Evolutionary conservation across 2,113 vertebrate species (phyloP).

Genomic region (Hemiprocne comata): DNA sequence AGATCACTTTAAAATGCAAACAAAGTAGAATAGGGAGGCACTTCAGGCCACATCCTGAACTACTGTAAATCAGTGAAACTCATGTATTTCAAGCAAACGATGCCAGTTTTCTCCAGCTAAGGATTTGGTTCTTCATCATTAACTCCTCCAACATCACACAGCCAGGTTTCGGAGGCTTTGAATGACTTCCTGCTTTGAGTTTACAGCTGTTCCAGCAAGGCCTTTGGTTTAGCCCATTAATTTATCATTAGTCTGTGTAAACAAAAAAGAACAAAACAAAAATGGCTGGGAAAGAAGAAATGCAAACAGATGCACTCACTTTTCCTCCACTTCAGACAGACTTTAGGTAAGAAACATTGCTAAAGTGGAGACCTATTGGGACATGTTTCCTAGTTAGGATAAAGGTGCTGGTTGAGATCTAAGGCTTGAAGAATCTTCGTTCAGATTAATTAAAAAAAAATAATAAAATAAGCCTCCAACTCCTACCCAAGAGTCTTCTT

Average conservation of each 20-base stretch:
- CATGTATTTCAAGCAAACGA: not conserved
- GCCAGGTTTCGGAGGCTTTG: slow-evolving; percentile 16
- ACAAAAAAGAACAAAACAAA: not conserved
- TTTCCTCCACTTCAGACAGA: not conserved
- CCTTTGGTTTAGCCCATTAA: slow-evolving; percentile 41
- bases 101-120: slow-evolving; percentile 30
- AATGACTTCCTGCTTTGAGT: slow-evolving; percentile 39
- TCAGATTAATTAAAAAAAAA: not conserved
- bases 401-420: not conserved
- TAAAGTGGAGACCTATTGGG: not conserved
- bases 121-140: slow-evolving; percentile 35
- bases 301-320: not conserved
- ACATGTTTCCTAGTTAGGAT: not conserved
- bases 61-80: slow-evolving; percentile 20
- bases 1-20: slow-evolving; percentile 56
- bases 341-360: not conserved
- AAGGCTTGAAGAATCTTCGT: not conserved
- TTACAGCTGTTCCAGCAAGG: slow-evolving; percentile 59
- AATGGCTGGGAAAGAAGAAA: not conserved
- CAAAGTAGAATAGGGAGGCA: slow-evolving; percentile 14
- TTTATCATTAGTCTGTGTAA: slow-evolving; percentile 44
- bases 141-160: slow-evolving; percentile 49
- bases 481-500: not conserved
- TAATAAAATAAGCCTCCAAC: not conserved
- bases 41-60: not conserved